Conservation (phyloP, 2,113 vertebrate species). For the Zootoca vivipara region DNA sequence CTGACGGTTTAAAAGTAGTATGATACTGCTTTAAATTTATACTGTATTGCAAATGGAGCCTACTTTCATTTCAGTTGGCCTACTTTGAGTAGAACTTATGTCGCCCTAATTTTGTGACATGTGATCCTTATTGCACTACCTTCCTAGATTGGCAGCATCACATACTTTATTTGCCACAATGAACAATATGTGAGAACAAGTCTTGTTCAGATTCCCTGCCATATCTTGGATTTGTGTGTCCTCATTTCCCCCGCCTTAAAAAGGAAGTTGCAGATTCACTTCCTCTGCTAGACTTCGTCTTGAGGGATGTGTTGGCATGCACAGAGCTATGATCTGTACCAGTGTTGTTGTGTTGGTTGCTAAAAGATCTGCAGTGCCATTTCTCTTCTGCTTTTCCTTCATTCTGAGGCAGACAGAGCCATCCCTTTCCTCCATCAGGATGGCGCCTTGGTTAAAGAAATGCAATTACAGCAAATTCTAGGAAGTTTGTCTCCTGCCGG, state of each 20-base stretch:
- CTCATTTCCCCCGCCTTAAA: neutral
- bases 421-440: neutral
- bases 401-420: neutral
- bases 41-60: too few species aligned
- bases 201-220: neutral
- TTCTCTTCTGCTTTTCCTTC: neutral
- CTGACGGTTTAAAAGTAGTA: too few species aligned
- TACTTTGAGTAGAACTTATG: too few species aligned
- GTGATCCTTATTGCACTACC: neutral
- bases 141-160: constrained; percentile 49
- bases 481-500: neutral
- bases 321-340: neutral
- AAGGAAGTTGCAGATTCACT: accelerated
- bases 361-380: neutral
- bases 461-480: neutral
- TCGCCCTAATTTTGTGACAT: neutral
- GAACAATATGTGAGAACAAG: neutral
- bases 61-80: too few species aligned
- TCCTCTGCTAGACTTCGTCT: neutral
- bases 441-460: neutral
- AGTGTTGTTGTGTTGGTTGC: too few species aligned
- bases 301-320: neutral
- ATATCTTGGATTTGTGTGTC: neutral
- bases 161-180: neutral
- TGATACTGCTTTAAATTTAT: too few species aligned